Conservation (phyloP, 1,140 invertebrate species). For the Atta colombica region DNA sequence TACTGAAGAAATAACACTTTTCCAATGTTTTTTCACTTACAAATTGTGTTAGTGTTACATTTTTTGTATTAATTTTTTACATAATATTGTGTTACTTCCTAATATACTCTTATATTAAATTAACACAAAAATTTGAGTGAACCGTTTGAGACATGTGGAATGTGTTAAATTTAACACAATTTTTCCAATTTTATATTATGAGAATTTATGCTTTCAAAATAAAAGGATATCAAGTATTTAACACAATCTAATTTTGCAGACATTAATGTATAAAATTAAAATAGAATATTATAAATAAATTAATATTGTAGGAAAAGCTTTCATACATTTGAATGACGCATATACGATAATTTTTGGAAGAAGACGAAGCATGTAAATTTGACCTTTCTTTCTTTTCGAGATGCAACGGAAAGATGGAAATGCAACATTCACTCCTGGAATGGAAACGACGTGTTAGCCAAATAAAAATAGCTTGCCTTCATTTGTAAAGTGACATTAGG, state of each 20-base stretch:
- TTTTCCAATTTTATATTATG: too few relatives aligned
- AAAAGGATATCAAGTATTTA: background rate
- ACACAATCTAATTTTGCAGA: background rate
- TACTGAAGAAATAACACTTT: too few relatives aligned
- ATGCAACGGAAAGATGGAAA: background rate
- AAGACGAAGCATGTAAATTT: background rate
- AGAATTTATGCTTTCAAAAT: too few relatives aligned
- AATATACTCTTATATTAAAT: too few relatives aligned
- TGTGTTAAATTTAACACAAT: too few relatives aligned
- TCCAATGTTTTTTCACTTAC: too few relatives aligned
- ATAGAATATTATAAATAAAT: background rate
- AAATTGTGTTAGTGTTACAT: too few relatives aligned
- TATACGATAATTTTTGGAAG: background rate
- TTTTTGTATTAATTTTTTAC: too few relatives aligned
- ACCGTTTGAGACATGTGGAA: too few relatives aligned
- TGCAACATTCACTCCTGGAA: conserved; percentile 1
- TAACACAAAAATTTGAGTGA: too few relatives aligned
- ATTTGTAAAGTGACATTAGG: conserved; percentile 53
- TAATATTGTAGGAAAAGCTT: background rate
- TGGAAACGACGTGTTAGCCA: background rate
- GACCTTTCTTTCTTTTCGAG: background rate
- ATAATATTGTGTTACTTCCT: too few relatives aligned
- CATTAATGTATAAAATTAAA: background rate
- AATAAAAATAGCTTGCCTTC: conserved; percentile 42
- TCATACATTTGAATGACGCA: background rate